Conservation (phyloP, 2,113 vertebrate species). For the Pristiophorus japonicus region DNA sequence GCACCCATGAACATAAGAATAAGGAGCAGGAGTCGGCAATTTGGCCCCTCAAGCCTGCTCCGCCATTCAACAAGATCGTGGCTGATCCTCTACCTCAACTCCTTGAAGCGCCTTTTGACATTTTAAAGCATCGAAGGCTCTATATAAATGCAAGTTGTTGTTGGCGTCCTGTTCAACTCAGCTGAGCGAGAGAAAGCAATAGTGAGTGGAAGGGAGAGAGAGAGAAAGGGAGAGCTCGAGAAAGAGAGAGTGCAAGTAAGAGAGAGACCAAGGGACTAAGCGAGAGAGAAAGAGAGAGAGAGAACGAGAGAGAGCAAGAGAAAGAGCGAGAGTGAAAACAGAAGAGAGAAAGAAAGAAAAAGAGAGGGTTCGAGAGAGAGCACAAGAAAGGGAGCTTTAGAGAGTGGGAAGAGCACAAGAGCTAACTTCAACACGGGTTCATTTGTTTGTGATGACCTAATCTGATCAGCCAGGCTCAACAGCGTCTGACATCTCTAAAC, state of each 20-base stretch:
- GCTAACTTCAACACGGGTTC: not conserved
- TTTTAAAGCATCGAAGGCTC: not conserved
- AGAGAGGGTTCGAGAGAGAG: not conserved
- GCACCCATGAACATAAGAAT: no score
- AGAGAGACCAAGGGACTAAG: not conserved
- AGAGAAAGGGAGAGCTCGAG: no score
- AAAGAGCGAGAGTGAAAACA: no score
- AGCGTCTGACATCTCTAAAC: constrained; percentile 15
- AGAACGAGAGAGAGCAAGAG: not conserved
- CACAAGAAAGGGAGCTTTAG: not conserved
- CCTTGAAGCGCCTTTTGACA: not conserved
- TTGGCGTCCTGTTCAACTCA: not conserved
- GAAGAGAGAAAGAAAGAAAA: not conserved
- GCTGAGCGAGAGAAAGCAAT: not conserved
- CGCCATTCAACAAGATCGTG: no score
- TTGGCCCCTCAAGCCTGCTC: no score
- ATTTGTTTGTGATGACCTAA: not conserved
- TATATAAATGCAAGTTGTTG: not conserved
- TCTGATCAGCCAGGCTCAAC: constrained; percentile 7
- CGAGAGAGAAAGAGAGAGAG: not conserved
- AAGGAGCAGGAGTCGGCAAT: no score
- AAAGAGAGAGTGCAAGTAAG: not conserved
- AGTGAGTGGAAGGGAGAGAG: no score
- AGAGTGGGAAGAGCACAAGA: not conserved
- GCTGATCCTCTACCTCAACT: no score